Conservation (phyloP, 2,888 invertebrate species). For the Ceratothoa steindachneri region DNA sequence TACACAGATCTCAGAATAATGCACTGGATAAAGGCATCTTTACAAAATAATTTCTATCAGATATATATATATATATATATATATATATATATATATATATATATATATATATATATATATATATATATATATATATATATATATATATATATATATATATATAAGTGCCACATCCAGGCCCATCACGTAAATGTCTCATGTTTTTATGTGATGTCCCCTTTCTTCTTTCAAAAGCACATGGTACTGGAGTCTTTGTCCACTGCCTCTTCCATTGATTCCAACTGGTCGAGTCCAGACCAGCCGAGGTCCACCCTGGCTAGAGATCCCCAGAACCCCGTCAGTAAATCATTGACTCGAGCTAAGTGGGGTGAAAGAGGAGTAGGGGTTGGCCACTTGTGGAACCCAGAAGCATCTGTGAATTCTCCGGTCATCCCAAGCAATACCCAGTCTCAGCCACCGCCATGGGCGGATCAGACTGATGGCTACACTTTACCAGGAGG, state of each 20-base stretch:
- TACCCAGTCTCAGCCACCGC: background rate
- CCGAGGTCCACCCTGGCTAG: background rate
- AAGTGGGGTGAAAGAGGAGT: constrained; percentile 72
- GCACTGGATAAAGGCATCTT: too few relatives aligned
- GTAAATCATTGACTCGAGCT: constrained; percentile 54
- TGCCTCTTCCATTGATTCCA: background rate
- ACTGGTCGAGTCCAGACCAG: background rate
- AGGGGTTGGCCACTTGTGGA: constrained; percentile 66
- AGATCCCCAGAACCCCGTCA: background rate
- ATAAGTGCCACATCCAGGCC: too few relatives aligned
- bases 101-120: too few relatives aligned
- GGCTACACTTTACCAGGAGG: background rate
- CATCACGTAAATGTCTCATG: too few relatives aligned
- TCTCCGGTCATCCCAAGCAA: background rate
- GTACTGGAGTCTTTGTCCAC: background rate
- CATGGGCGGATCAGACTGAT: background rate
- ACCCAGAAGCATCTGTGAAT: constrained; percentile 53
- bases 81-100: too few relatives aligned
- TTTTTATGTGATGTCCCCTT: too few relatives aligned
- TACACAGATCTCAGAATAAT: too few relatives aligned
- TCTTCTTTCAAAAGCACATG: background rate
- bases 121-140: too few relatives aligned
- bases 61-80: too few relatives aligned
- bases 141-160: too few relatives aligned
- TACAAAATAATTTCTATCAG: too few relatives aligned